Conservation (phyloP, 2,113 vertebrate genomes). For the Puntigrus tetrazona region DNA sequence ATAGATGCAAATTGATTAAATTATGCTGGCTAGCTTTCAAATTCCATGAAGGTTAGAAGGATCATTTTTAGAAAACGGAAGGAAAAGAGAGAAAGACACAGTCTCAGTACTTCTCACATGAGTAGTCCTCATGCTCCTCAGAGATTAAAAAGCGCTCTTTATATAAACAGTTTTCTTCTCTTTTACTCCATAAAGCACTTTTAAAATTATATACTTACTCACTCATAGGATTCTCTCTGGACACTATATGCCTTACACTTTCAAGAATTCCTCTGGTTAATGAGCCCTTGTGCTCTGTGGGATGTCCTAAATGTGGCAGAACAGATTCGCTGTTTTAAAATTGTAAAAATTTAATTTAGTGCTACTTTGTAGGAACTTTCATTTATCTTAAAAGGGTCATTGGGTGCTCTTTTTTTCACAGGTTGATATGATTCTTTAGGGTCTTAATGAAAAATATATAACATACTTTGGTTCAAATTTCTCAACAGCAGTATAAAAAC, state of each 20-base stretch:
- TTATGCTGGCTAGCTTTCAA: conserved; percentile 15
- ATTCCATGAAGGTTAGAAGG: conserved; percentile 34
- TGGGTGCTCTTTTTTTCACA: no score
- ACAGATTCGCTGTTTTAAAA: not conserved
- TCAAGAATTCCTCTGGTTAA: conserved; percentile 28
- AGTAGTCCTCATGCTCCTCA: conserved; percentile 22
- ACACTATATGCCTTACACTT: conserved; percentile 3
- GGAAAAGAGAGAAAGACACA: not conserved
- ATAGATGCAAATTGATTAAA: conserved; percentile 38
- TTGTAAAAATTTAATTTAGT: not conserved
- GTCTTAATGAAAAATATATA: no score
- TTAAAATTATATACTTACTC: conserved; percentile 36
- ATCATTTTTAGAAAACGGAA: not conserved
- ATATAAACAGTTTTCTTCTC: conserved; percentile 26
- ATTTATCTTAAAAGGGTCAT: no score
- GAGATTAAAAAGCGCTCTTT: conserved; percentile 10
- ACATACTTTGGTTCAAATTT: no score
- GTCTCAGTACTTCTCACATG: not conserved
- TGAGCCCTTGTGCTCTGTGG: not conserved
- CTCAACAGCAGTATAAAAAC: no score
- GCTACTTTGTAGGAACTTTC: no score
- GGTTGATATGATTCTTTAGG: no score
- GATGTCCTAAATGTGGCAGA: not conserved
- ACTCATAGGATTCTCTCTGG: conserved; percentile 9
- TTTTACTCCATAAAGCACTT: conserved; percentile 30